Evolutionary conservation across 2,797 vertebrate species (phyloP).

Genomic region (Phaenicophaeus curvirostris): DNA sequence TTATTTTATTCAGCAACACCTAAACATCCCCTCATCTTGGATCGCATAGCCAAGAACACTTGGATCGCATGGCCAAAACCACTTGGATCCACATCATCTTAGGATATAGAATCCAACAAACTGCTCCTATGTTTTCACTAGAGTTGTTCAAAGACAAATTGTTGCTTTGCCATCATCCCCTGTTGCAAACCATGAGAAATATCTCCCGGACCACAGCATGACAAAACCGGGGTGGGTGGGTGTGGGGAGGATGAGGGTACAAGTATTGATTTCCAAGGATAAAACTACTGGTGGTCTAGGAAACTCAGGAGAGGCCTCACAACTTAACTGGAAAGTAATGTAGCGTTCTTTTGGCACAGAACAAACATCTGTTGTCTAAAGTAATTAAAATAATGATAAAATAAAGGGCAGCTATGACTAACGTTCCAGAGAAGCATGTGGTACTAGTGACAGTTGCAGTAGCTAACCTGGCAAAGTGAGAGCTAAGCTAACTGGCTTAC

Average conservation of each 20-base stretch:
- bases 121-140: constrained; percentile 34
- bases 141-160: constrained; percentile 29
- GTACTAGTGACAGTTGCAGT: constrained; percentile 54
- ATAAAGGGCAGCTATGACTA: constrained; percentile 42
- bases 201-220: constrained; percentile 20
- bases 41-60: neutral
- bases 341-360: constrained; percentile 60
- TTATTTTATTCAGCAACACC: constrained; percentile 29
- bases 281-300: constrained; percentile 49
- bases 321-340: constrained; percentile 34
- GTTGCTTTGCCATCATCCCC: constrained; percentile 49
- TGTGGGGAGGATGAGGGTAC: too few species aligned
- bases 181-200: constrained; percentile 45
- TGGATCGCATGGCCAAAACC: neutral
- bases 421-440: constrained; percentile 55
- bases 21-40: constrained; percentile 45
- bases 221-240: neutral
- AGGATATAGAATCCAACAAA: constrained; percentile 31
- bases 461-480: constrained; percentile 45
- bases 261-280: constrained; percentile 45
- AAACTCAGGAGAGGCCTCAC: constrained; percentile 43
- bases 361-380: constrained; percentile 50
- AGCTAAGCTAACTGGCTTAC: neutral
- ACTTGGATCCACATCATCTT: neutral
- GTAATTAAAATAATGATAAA: constrained; percentile 60